A percentile compares a stretch with the other conserved stretches of the same genome.
These are phyloP conservation scores for Dynastes tityus DNA, from an alignment of 2,888 invertebrate species.

Conservation along the genomic window DNA sequence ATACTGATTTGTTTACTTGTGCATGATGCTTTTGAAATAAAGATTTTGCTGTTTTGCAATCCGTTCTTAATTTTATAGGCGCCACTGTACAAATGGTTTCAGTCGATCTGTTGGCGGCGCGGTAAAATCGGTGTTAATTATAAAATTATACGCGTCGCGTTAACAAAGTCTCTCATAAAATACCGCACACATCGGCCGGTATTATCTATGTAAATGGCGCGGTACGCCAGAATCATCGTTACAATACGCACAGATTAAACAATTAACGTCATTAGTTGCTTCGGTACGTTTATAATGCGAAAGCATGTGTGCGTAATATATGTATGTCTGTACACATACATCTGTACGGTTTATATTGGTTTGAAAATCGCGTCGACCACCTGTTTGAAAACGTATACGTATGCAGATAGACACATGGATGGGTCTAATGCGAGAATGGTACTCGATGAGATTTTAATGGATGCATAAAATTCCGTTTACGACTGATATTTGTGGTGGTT, in stretches of 20 bases:
- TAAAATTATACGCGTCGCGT: conserved; percentile 39
- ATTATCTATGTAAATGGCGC: conserved; percentile 37
- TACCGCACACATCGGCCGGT: not conserved
- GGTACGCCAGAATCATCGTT: not conserved
- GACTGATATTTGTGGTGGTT: no score
- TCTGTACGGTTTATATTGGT: conserved; percentile 25
- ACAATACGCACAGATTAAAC: conserved; percentile 26
- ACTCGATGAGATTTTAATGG: conserved; percentile 8
- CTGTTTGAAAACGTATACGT: conserved; percentile 39
- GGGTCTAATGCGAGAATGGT: conserved; percentile 2
- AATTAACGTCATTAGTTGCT: conserved; percentile 43
- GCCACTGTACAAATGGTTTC: no score
- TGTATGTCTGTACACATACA: not conserved
- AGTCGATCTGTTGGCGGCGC: not conserved
- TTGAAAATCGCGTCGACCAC: conserved; percentile 46
- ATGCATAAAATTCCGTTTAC: not conserved
- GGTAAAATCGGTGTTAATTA: conserved; percentile 46
- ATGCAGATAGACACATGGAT: not conserved
- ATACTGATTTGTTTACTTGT: no score
- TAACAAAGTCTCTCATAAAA: conserved; percentile 21
- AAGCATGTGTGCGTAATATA: conserved; percentile 4
- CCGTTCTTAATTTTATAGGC: no score
- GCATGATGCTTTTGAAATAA: no score
- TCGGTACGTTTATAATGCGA: conserved; percentile 33
- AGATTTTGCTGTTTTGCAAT: no score